Conservation (phyloP, 2,797 vertebrate species). For the Macropus fuliginosus region DNA sequence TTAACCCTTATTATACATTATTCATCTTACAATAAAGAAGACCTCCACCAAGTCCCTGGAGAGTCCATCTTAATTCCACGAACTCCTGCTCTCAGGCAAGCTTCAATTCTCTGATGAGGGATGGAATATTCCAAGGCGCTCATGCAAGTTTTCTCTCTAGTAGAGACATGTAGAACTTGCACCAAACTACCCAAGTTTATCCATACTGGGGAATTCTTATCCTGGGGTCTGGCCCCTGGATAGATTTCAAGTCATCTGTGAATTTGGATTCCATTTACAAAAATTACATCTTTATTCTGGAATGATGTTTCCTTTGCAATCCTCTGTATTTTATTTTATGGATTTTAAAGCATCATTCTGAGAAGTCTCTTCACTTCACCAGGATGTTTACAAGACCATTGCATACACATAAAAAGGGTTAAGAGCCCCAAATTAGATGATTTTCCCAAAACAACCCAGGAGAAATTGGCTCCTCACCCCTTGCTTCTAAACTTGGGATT, state of each 20-base stretch:
- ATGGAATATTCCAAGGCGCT: neutral
- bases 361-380: neutral
- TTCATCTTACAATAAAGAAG: neutral
- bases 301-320: neutral
- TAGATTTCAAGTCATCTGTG: neutral
- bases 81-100: neutral
- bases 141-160: neutral
- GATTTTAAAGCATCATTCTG: neutral
- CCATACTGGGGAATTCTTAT: neutral
- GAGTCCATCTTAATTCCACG: neutral
- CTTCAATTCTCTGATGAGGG: neutral
- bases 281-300: neutral
- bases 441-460: neutral
- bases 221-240: neutral
- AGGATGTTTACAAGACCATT: neutral
- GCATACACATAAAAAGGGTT: neutral
- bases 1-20: neutral
- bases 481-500: neutral
- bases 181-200: neutral
- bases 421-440: neutral
- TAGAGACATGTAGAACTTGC: neutral
- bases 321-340: neutral
- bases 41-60: neutral
- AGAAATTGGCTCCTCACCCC: neutral
- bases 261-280: neutral